phyloP scores from a whole-genome alignment of 1,140 invertebrate genomes.

The Trichonephila clavata region DNA sequence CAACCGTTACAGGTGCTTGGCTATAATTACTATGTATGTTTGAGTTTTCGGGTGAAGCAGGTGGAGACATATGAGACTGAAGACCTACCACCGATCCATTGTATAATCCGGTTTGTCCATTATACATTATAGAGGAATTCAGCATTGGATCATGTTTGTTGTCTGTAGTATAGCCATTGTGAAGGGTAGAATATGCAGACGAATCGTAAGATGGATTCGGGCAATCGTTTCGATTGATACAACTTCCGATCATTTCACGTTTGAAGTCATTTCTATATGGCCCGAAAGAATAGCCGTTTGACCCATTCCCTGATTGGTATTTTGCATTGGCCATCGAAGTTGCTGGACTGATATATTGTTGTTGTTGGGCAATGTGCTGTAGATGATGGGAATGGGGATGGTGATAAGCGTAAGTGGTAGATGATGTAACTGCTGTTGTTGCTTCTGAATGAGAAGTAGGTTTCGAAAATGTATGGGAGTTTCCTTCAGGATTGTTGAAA shows the following conservation, averaged over 20 bases:
- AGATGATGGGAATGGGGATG: conserved; percentile 71
- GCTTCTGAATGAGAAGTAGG: neutral
- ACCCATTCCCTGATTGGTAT: neutral
- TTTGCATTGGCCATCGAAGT: neutral
- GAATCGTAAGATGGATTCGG: neutral
- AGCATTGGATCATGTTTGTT: conserved; percentile 66
- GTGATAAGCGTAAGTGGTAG: conserved; percentile 69
- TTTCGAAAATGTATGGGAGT: conserved; percentile 37
- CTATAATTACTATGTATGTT: conserved; percentile 31
- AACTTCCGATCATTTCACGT: conserved; percentile 5
- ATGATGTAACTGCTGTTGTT: neutral
- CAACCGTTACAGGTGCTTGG: conserved; percentile 25
- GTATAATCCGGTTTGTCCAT: conserved; percentile 13
- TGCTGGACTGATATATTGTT: conserved; percentile 64
- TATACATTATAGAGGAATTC: conserved; percentile 12
- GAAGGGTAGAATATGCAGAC: conserved; percentile 6
- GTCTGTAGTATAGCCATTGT: neutral
- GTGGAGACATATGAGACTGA: conserved; percentile 78
- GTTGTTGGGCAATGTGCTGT: conserved; percentile 71
- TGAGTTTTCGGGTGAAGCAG: conserved; percentile 77
- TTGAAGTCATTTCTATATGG: conserved; percentile 61
- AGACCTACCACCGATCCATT: neutral
- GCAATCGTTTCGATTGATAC: conserved; percentile 24
- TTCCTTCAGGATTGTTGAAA: conserved; percentile 31
- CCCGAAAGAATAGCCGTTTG: conserved; percentile 25